phyloP scores from a whole-genome alignment of 2,797 vertebrate species.

The Trachurus trachurus region DNA sequence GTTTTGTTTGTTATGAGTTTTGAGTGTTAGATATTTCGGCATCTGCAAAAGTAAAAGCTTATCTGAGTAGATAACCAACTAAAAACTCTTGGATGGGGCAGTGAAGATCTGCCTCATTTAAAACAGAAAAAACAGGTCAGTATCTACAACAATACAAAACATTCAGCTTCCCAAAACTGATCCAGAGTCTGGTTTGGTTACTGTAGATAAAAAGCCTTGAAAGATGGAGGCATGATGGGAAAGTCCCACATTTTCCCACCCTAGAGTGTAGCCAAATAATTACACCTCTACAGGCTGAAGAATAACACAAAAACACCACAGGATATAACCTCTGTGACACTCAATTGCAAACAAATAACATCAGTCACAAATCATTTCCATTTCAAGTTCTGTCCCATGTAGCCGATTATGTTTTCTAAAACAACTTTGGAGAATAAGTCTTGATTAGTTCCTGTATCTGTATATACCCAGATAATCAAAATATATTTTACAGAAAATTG shows the following conservation, averaged over 20 bases:
- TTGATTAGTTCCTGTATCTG: background rate
- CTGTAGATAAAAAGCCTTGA: conserved; percentile 19
- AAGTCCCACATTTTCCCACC: conserved; percentile 57
- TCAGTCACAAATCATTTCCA: conserved; percentile 37
- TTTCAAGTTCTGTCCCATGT: conserved; percentile 7
- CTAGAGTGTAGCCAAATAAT: conserved; percentile 27
- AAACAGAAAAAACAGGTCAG: background rate
- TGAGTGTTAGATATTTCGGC: background rate
- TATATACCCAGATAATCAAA: conserved; percentile 7
- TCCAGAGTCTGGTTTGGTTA: conserved; percentile 37
- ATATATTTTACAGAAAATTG: conserved; percentile 9
- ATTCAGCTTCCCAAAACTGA: conserved; percentile 10
- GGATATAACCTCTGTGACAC: conserved; percentile 24
- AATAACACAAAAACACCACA: conserved; percentile 40
- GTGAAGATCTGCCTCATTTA: background rate
- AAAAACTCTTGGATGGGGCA: background rate
- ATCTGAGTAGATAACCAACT: background rate
- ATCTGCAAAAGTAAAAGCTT: conserved; percentile 10
- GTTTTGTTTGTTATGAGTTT: background rate
- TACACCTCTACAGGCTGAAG: conserved; percentile 30
- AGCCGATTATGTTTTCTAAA: conserved; percentile 14
- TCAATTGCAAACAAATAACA: conserved; percentile 33
- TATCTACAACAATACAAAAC: background rate
- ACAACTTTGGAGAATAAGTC: background rate
- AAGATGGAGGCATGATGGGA: conserved; percentile 57